Evolutionary conservation across 92 coral and sea anemone genomes (phyloP).

Genomic region (Epizoanthus scotinus): DNA sequence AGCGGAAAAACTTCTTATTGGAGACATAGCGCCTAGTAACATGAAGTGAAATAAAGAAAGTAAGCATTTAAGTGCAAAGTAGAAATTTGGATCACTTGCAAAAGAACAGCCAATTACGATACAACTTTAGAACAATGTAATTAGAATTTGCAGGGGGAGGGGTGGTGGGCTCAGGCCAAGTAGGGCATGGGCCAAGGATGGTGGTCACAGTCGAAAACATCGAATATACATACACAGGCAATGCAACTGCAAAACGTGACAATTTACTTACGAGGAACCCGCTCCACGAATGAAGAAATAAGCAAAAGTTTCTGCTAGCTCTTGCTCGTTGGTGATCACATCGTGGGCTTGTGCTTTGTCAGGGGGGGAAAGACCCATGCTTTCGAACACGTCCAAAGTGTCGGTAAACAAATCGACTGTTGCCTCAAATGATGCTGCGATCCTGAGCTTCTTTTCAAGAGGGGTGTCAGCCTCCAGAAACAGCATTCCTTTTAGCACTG

Average conservation of each 20-base stretch:
- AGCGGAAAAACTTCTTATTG: constrained; percentile 66
- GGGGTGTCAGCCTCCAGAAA: constrained; percentile 58
- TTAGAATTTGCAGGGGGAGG: too few species aligned
- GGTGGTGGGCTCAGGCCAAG: too few species aligned
- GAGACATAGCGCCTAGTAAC: constrained; percentile 61
- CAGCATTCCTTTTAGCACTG: constrained; percentile 71
- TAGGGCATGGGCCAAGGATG: too few species aligned
- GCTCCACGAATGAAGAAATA: constrained; percentile 88
- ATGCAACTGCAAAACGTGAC: not conserved
- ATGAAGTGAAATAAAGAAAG: not conserved
- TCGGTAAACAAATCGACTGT: constrained; percentile 69
- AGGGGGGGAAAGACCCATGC: constrained; percentile 71
- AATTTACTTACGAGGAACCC: constrained; percentile 76
- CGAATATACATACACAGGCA: too few species aligned
- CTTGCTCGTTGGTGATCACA: constrained; percentile 65
- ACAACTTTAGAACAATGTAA: too few species aligned
- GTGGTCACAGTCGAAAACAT: too few species aligned
- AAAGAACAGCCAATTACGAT: too few species aligned
- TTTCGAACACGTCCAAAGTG: constrained; percentile 66
- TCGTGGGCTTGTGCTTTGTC: constrained; percentile 75
- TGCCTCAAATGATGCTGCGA: constrained; percentile 72
- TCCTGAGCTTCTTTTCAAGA: constrained; percentile 61
- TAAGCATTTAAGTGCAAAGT: too few species aligned
- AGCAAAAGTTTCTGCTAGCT: constrained; percentile 85
- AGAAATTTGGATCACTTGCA: too few species aligned